Base-by-base conservation (phyloP, 2,888 invertebrate genomes). In the Mongoloraphidia duomilia region DNA sequence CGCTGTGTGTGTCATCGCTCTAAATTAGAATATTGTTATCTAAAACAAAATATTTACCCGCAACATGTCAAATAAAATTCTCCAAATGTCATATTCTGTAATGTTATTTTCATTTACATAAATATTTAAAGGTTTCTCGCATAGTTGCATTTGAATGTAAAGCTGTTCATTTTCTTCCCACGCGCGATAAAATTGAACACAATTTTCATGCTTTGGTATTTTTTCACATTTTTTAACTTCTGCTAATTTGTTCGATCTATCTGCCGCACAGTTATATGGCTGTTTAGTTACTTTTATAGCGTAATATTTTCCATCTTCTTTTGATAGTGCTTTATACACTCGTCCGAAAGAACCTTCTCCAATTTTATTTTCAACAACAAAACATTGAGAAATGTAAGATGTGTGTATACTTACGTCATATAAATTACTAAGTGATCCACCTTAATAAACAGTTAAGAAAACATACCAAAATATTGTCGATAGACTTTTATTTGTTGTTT, bases 281-380 rank as follows among this genome's bases (percentile, higher is more conserved):
- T 79, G 76, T 54, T 78, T 72, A 0, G 79, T 76, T 56, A 77
- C 73, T 63, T 87, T 87, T 1, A 86, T 73, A 1, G 86, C 87
- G 67, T 84, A 87, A 42, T 71, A 63, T 40, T 71, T 65, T 0
- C 76, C 75, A 66, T 84, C 82, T 56, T 81, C 79, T 53, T 72
- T 75, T 52, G 75, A 77, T 49, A 69, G 68, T 1, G 79, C 84
- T 61, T 78, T 76, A 59, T 76, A 84, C 0, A 84, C 84, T 64
- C 80, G 79, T 9, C 84, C 85, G 69, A 84, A 86, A 3, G 82
- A 83, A 2, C 86, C 86, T 61, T 78, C 78, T 2, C 86, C 86
- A 38, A 86, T 70, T 57, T 75, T 74, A 6, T 68, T 65, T 12
- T 76, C 65, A 33, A 75, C 68, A n/a, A 71, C 68, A 61, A 82